A percentile compares a stretch with the other conserved stretches of the same genome.
Evolutionary conservation across 2,888 invertebrate genomes (phyloP).

Genomic region (Plebejus melissa): DNA sequence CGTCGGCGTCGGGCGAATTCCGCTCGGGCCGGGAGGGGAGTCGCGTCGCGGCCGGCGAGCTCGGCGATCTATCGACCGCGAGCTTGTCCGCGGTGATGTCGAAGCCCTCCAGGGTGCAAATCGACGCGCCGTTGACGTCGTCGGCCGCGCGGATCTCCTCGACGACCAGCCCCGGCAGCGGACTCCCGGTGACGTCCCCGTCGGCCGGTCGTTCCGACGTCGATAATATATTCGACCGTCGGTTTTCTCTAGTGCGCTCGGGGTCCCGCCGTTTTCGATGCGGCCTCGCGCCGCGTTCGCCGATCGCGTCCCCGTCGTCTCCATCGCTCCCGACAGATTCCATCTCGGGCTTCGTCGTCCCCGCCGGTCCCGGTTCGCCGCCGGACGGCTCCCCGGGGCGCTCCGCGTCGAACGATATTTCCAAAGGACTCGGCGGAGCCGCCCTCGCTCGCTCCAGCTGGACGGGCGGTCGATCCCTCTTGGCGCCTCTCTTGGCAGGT

Average conservation of each 20-base stretch:
- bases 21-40: conserved; percentile 23
- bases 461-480: conserved; percentile 37
- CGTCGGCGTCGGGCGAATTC: neutral
- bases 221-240: conserved; percentile 28
- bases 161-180: conserved; percentile 57
- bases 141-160: conserved; percentile 44
- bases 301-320: conserved; percentile 30
- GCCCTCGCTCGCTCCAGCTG: conserved; percentile 59
- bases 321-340: conserved; percentile 43
- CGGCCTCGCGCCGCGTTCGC: conserved; percentile 33
- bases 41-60: conserved; percentile 50
- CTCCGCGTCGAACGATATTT: conserved; percentile 50
- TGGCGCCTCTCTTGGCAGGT: conserved; percentile 30
- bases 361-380: conserved; percentile 41
- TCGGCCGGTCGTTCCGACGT: conserved; percentile 36
- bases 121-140: conserved; percentile 43
- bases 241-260: conserved; percentile 34
- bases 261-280: conserved; percentile 36
- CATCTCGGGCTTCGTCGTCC: conserved; percentile 44
- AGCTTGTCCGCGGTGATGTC: conserved; percentile 47
- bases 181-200: conserved; percentile 52
- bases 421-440: conserved; percentile 43
- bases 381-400: conserved; percentile 29
- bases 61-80: conserved; percentile 52
- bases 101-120: conserved; percentile 49